These are phyloP conservation scores for Perdita meconis DNA, from an alignment of 2,888 invertebrate genomes.

Conservation along the genomic window DNA sequence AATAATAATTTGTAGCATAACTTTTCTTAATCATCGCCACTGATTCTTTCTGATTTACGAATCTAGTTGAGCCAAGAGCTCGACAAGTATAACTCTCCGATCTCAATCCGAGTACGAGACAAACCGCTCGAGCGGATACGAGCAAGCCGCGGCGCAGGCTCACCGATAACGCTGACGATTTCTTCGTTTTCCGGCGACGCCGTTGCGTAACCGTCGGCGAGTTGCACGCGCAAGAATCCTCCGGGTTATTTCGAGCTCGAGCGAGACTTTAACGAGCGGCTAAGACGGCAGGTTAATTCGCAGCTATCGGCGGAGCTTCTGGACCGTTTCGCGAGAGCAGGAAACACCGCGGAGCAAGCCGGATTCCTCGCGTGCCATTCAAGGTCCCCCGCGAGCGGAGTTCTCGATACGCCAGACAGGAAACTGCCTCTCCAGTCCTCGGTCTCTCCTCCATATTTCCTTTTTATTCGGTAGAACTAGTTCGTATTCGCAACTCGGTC, in stretches of 20 bases:
- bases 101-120: too few relatives aligned
- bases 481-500: slow-evolving; percentile 14
- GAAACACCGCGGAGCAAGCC: slow-evolving; percentile 51
- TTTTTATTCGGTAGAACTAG: slow-evolving; percentile 31
- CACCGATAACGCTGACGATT: slow-evolving; percentile 13
- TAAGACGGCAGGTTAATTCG: slow-evolving; percentile 51
- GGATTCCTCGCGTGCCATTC: slow-evolving; percentile 70
- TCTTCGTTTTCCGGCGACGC: slow-evolving; percentile 15
- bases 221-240: slow-evolving; percentile 48
- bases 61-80: too few relatives aligned
- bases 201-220: slow-evolving; percentile 42
- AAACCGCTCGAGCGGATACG: too few relatives aligned
- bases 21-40: too few relatives aligned
- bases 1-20: too few relatives aligned
- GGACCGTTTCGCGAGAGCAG: slow-evolving; percentile 61
- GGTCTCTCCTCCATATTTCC: slow-evolving; percentile 39
- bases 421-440: slow-evolving; percentile 31
- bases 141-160: too few relatives aligned
- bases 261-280: slow-evolving; percentile 67
- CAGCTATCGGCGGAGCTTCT: slow-evolving; percentile 15
- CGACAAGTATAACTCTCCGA: too few relatives aligned
- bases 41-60: too few relatives aligned
- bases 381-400: slow-evolving; percentile 63
- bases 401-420: slow-evolving; percentile 51
- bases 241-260: slow-evolving; percentile 42